phyloP scores from a whole-genome alignment of 2,888 invertebrate genomes.

The Perithous albicinctus region DNA sequence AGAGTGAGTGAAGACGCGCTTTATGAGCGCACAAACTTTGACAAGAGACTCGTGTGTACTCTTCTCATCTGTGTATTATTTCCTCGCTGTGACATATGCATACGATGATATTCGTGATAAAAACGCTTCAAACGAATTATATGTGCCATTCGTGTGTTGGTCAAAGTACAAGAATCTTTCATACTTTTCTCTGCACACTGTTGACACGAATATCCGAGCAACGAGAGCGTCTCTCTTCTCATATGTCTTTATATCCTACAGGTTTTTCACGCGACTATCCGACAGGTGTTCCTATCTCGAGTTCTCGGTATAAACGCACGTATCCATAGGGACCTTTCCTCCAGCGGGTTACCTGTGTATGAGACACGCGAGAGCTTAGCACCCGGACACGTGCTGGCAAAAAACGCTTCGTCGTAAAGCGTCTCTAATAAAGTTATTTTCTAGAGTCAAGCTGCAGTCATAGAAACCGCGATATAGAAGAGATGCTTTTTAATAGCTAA shows the following conservation, averaged over 20 bases:
- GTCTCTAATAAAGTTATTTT: neutral
- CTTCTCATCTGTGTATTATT: neutral
- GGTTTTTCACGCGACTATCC: neutral
- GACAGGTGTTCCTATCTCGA: slow-evolving; percentile 22
- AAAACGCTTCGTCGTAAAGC: neutral
- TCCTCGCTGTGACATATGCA: too few species aligned
- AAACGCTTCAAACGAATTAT: neutral
- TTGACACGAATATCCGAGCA: neutral
- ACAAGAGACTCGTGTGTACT: slow-evolving; percentile 15
- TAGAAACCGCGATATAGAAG: slow-evolving; percentile 14
- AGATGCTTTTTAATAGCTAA: neutral
- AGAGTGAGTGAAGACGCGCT: slow-evolving; percentile 34
- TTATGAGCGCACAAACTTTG: slow-evolving; percentile 20
- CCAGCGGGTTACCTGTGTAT: too few species aligned
- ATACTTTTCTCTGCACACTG: too few species aligned
- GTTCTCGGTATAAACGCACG: neutral
- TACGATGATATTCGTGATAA: slow-evolving; percentile 14
- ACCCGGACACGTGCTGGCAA: neutral
- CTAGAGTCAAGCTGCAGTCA: neutral
- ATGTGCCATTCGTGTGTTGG: slow-evolving; percentile 1
- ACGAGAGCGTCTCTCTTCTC: neutral
- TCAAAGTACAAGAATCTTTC: neutral
- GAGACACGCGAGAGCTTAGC: neutral
- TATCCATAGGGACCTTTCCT: neutral
- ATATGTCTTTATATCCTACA: neutral